phyloP scores from a whole-genome alignment of 2,888 invertebrate species.

The Tenthredo distinguenda region DNA sequence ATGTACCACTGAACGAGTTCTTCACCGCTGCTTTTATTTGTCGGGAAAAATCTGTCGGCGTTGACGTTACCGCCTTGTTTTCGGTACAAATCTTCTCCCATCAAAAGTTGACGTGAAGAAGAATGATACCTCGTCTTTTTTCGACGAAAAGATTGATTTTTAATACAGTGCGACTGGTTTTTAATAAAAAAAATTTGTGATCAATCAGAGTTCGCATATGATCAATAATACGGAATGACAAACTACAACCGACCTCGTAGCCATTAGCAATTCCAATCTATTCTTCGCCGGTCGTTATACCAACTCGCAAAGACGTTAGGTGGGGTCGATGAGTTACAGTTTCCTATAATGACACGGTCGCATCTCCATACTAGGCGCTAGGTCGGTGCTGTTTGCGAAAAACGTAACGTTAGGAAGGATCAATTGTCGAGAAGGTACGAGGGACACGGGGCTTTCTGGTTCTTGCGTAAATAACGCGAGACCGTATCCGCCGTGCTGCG shows the following conservation, averaged over 20 bases:
- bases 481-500: conserved; percentile 1
- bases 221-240: background rate
- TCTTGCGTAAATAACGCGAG: conserved; percentile 45
- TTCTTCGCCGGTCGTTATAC: background rate
- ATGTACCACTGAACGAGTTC: conserved; percentile 27
- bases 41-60: conserved; percentile 12
- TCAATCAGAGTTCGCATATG: background rate
- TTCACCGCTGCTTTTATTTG: background rate
- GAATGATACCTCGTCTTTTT: background rate
- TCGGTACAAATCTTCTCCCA: background rate
- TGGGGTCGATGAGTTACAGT: background rate
- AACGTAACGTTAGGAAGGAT: conserved; percentile 1
- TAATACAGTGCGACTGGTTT: background rate
- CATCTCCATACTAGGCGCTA: conserved; percentile 1
- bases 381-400: conserved; percentile 39
- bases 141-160: background rate
- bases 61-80: conserved; percentile 14
- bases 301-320: conserved; percentile 19
- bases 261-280: background rate
- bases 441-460: conserved; percentile 44
- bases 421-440: conserved; percentile 27
- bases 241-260: background rate
- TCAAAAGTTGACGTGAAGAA: background rate
- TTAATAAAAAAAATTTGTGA: background rate
- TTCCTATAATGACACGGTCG: conserved; percentile 17